Base-by-base conservation (phyloP, 2,888 invertebrate genomes). In the Bembecia ichneumoniformis region DNA sequence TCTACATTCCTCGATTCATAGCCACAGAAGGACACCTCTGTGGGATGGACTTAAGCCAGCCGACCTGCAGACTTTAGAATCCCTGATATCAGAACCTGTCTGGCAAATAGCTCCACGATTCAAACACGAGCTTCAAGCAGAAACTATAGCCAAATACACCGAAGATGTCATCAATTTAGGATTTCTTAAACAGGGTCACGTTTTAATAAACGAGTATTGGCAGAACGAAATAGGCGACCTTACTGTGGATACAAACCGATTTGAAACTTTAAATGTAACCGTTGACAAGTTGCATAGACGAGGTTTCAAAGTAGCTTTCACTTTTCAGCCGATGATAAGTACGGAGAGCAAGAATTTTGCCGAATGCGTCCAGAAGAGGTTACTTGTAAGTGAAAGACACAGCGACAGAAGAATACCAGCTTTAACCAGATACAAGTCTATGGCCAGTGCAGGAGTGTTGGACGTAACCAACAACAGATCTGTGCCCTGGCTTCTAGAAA, bases 271-370 rank as follows among this genome's bases (percentile, higher is more conserved):
- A 58, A 91, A 92, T 51, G 91, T 92, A 51, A 94, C 94, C 1
- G 92, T 96, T 5, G 92, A 94, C 59, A 93, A 94, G 48, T 88
- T 96, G 36, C 93, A 93, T 56, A 88, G 96, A 35, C 87, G 96
- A 55, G 96, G 96, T 0, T 97, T 97, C 57, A 91, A 94, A 64
- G 92, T 97, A 11, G 94, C 94, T 0, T 91, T 97, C 57, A 93
- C 95, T n/a, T 90, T 97, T 0, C 96, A 96, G 66, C 97, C 97
- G 0, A 97, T 95, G 69, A 92, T 97, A 35, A 93, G 94, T 48
- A 95, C 96, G 0, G 95, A 96, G 63, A 96, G 96, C 56, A 81
- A 82, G 1, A 95, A 93, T 63, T 97, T 96, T 68, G 91, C 91
- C 49, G 92, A 94, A 60, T 93, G 95, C 0, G 94, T 96, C 0